Percentiles rank a stretch among this genome's conserved stretches.
These are phyloP conservation scores for Alviniconcha strummeri DNA, from an alignment of 2,888 invertebrate species.

Conservation along the genomic window DNA sequence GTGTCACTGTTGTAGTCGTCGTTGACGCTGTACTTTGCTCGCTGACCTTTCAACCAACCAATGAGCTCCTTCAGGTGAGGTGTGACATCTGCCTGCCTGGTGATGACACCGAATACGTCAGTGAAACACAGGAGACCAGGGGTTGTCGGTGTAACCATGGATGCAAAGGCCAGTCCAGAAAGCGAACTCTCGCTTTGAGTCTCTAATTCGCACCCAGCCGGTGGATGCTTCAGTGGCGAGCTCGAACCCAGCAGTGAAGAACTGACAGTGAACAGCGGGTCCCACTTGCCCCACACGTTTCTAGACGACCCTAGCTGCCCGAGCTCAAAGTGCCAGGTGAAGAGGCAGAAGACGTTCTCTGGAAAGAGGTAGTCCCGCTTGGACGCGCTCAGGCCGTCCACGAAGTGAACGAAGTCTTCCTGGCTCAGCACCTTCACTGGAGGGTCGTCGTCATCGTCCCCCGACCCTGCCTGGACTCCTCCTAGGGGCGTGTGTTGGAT, in stretches of 20 bases:
- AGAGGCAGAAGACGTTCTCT: neutral
- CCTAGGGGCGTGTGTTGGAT: neutral
- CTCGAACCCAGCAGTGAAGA: neutral
- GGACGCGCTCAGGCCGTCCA: neutral
- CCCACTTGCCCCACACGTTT: neutral
- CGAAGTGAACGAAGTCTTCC: neutral
- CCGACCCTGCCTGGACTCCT: neutral
- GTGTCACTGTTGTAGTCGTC: too few species aligned
- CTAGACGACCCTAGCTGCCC: neutral
- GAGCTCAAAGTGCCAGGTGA: neutral
- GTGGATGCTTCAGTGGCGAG: neutral
- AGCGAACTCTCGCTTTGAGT: neutral
- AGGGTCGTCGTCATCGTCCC: neutral
- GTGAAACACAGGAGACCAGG: neutral
- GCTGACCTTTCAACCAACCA: neutral
- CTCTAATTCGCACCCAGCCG: neutral
- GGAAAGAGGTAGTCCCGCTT: neutral
- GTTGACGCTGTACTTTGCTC: neutral
- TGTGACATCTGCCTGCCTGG: neutral
- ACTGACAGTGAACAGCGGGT: neutral
- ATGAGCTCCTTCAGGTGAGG: neutral
- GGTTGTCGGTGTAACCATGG: neutral
- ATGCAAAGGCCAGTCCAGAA: neutral
- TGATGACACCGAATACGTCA: neutral
- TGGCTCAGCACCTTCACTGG: conserved; percentile 4